Conservation (phyloP, 2,888 invertebrate genomes). For the Helobdella robusta region DNA sequence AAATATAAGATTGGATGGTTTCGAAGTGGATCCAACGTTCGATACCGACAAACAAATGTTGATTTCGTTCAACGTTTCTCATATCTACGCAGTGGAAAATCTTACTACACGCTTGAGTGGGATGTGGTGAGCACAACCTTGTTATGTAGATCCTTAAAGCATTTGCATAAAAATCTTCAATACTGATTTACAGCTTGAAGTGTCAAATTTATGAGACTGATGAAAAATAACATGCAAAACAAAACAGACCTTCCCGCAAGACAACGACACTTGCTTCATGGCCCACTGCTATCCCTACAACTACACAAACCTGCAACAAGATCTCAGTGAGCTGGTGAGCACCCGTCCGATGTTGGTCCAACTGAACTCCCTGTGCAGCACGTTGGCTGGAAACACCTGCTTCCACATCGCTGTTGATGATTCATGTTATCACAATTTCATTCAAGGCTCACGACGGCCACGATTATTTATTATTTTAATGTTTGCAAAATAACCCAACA, state of each 20-base stretch:
- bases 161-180: too few species aligned
- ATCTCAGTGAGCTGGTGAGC: slow-evolving; percentile 41
- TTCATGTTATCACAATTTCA: too few species aligned
- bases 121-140: slow-evolving; percentile 49
- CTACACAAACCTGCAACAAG: slow-evolving; percentile 47
- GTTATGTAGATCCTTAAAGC: too few species aligned
- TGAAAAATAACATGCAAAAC: too few species aligned
- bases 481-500: too few species aligned
- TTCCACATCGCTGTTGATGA: slow-evolving; percentile 47
- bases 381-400: slow-evolving; percentile 48
- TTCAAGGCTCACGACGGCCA: not conserved
- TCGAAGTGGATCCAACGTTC: slow-evolving; percentile 46
- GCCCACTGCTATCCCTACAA: slow-evolving; percentile 50
- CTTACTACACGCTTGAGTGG: slow-evolving; percentile 47
- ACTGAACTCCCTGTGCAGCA: slow-evolving; percentile 46
- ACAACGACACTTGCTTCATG: slow-evolving; percentile 44
- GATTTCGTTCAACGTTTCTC: not conserved
- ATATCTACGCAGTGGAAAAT: slow-evolving; percentile 32
- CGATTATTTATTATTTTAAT: slow-evolving; percentile 6
- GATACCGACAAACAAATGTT: slow-evolving; percentile 36
- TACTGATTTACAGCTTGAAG: too few species aligned
- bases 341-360: slow-evolving; percentile 38
- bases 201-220: too few species aligned
- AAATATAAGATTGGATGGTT: slow-evolving; percentile 43
- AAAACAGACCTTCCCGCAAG: slow-evolving; percentile 44